Evolutionary conservation across 2,113 vertebrate genomes (phyloP).

Genomic region (Phylloscopus trochiloides): DNA sequence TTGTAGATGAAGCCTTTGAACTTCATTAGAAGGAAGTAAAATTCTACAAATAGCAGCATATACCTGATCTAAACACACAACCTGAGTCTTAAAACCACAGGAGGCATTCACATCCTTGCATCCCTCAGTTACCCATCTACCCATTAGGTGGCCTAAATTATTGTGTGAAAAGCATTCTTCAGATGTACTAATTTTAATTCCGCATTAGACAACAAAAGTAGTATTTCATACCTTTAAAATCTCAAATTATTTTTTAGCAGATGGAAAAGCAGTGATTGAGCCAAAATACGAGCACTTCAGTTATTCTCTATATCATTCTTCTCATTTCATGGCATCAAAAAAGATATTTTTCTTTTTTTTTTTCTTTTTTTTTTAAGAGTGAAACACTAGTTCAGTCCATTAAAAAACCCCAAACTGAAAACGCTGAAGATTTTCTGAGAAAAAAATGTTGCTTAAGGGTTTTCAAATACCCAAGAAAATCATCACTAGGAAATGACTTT

Average conservation of each 20-base stretch:
- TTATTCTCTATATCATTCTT: background rate
- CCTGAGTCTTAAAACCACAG: background rate
- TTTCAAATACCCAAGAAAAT: background rate
- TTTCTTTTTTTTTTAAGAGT: background rate
- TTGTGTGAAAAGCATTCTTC: background rate
- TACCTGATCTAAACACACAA: background rate
- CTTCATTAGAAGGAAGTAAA: background rate
- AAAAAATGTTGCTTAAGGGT: background rate
- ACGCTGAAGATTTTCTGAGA: background rate
- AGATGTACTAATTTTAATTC: background rate
- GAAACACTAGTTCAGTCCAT: background rate
- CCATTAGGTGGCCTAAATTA: background rate
- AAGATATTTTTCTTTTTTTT: background rate
- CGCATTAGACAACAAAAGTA: background rate
- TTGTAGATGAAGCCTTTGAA: background rate
- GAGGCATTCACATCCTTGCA: background rate
- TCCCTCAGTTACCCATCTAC: background rate
- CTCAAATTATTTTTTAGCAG: background rate
- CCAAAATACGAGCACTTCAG: background rate
- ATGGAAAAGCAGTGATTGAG: background rate
- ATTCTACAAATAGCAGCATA: background rate
- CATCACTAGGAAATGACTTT: background rate
- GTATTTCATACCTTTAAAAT: background rate
- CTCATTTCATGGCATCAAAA: background rate
- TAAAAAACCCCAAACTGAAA: background rate